These are phyloP conservation scores for Oryzias woworae DNA, from an alignment of 2,113 vertebrate species.

Conservation along the genomic window DNA sequence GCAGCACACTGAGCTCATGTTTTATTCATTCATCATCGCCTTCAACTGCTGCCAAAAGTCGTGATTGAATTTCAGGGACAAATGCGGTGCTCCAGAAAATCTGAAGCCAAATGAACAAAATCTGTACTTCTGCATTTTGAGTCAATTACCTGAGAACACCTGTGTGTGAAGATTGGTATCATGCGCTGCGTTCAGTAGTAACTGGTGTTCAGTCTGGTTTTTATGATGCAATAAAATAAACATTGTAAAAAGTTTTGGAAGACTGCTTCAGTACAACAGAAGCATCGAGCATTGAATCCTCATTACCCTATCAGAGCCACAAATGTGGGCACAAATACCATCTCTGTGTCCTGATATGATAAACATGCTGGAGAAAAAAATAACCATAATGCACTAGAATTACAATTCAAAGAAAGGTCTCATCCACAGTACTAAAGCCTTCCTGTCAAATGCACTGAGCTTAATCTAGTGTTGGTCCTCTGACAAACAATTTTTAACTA, in stretches of 20 bases:
- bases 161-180: constrained; percentile 11
- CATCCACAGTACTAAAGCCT: constrained; percentile 3
- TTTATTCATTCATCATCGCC: constrained; percentile 67
- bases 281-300: not conserved
- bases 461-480: no score
- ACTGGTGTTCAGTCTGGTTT: not conserved
- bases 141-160: constrained; percentile 18
- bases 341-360: constrained; percentile 56
- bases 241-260: not conserved
- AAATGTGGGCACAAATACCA: constrained; percentile 65
- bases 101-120: constrained; percentile 50
- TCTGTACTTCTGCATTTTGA: not conserved
- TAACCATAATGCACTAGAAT: constrained; percentile 66
- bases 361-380: constrained; percentile 63
- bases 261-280: not conserved
- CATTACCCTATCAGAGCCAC: constrained; percentile 18
- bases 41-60: constrained; percentile 54
- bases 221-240: not conserved
- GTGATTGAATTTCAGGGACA: constrained; percentile 40
- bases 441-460: no score
- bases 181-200: constrained; percentile 13
- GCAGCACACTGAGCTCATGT: constrained; percentile 50
- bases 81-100: constrained; percentile 37
- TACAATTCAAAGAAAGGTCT: constrained; percentile 32
- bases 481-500: no score